Percentiles rank a stretch among this genome's conserved stretches.
Conservation (phyloP, 2,888 invertebrate genomes). For the Oligia latruncula region DNA sequence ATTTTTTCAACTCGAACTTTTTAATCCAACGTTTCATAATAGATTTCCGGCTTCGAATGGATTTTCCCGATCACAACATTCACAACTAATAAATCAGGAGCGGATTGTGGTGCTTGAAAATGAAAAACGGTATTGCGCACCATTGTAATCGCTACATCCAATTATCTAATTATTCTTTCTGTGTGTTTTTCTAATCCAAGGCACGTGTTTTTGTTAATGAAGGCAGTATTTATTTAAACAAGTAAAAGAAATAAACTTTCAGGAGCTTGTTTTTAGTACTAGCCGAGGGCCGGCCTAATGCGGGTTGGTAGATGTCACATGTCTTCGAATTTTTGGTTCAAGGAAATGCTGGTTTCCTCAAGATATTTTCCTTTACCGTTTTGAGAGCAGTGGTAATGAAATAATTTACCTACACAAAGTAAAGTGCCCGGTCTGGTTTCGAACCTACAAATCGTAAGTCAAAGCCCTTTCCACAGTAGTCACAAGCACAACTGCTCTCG, state of each 20-base stretch:
- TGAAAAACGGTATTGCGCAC: conserved; percentile 18
- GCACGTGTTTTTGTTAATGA: conserved; percentile 15
- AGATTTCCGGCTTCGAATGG: conserved; percentile 16
- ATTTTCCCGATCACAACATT: conserved; percentile 38
- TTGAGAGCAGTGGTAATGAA: background rate
- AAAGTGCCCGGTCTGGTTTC: background rate
- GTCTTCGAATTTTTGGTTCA: background rate
- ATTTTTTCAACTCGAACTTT: conserved; percentile 7
- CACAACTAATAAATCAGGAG: conserved; percentile 14
- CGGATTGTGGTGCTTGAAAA: conserved; percentile 16
- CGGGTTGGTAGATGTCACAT: background rate
- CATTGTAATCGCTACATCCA: conserved; percentile 43
- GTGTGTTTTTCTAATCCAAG: background rate
- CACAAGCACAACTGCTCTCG: no score
- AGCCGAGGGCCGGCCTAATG: no score
- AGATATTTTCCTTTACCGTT: background rate
- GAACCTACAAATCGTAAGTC: background rate
- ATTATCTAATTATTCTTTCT: conserved; percentile 23
- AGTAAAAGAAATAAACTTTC: background rate
- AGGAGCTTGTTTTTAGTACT: background rate
- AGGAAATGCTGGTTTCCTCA: background rate
- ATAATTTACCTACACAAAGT: background rate
- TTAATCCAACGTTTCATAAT: conserved; percentile 32
- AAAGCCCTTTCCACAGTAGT: background rate
- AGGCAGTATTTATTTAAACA: background rate